These are phyloP conservation scores for Hypomecis punctinalis DNA, from an alignment of 2,888 invertebrate species.

Conservation along the genomic window DNA sequence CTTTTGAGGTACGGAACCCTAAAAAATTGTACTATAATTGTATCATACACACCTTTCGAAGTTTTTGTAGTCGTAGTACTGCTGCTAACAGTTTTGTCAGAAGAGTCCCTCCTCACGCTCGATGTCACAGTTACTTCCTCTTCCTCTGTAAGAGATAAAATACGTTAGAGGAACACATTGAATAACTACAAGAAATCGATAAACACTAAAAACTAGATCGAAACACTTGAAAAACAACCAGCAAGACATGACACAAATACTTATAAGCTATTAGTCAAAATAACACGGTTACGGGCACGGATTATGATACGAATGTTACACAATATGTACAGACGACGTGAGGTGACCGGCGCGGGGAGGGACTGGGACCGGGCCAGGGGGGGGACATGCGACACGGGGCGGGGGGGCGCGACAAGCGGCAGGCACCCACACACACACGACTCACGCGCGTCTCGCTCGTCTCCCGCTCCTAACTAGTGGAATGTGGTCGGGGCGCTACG, in stretches of 20 bases:
- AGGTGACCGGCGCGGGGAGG: conserved; percentile 48
- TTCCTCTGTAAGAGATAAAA: conserved; percentile 68
- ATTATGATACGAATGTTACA: conserved; percentile 71
- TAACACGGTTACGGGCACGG: conserved; percentile 78
- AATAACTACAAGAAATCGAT: neutral
- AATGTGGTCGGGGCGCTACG: conserved; percentile 75
- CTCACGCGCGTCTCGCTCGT: conserved; percentile 82
- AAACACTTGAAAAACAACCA: conserved; percentile 71
- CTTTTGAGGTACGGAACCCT: no score
- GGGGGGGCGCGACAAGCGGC: conserved; percentile 70
- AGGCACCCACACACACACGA: conserved; percentile 82
- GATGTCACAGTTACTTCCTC: conserved; percentile 78
- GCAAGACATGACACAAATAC: conserved; percentile 74
- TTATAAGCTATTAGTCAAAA: conserved; percentile 82
- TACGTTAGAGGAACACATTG: conserved; percentile 14
- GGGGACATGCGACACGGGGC: conserved; percentile 56
- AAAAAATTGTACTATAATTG: no score
- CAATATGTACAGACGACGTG: conserved; percentile 66
- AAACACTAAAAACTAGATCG: conserved; percentile 54
- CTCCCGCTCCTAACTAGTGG: conserved; percentile 76
- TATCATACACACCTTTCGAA: conserved; percentile 81
- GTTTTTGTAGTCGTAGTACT: conserved; percentile 85
- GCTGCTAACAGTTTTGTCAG: conserved; percentile 85
- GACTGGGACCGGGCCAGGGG: conserved; percentile 49
- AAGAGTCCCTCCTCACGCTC: conserved; percentile 80